phyloP scores from a whole-genome alignment of 2,797 vertebrate genomes.

The Sebastes itinus region DNA sequence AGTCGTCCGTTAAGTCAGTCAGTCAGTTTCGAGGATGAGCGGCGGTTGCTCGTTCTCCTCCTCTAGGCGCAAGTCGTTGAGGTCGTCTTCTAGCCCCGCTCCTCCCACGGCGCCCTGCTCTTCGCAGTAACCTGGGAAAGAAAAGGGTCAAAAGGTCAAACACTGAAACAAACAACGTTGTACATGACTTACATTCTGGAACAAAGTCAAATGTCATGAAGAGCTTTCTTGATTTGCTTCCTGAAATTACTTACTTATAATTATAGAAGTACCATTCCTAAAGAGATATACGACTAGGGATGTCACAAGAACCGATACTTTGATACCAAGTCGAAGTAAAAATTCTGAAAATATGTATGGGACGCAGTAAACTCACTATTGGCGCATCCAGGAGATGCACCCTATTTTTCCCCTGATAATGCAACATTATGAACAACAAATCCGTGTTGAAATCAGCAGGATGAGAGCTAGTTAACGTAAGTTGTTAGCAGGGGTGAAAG shows the following conservation, averaged over 20 bases:
- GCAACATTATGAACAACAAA: no score
- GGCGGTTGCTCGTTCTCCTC: slow-evolving; percentile 98
- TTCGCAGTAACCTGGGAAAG: slow-evolving; percentile 88
- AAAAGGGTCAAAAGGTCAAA: not conserved
- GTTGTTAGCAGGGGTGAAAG: no score
- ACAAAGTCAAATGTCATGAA: not conserved
- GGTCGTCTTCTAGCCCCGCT: slow-evolving; percentile 90
- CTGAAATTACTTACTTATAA: not conserved
- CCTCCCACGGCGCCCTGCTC: slow-evolving; percentile 95
- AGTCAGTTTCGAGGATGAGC: slow-evolving; percentile 94
- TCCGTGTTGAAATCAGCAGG: no score
- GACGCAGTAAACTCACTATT: no score
- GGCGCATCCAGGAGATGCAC: no score
- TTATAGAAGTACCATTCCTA: not conserved
- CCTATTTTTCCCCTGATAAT: no score
- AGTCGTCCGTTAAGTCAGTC: slow-evolving; percentile 85
- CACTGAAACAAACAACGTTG: not conserved
- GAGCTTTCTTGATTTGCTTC: not conserved
- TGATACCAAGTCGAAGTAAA: no score
- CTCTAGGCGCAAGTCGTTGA: slow-evolving; percentile 88
- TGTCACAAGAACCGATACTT: no score
- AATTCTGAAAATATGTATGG: no score
- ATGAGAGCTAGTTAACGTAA: no score
- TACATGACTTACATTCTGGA: not conserved
- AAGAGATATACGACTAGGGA: no score